phyloP scores from a whole-genome alignment of 2,888 invertebrate species.

The Lithophane semibrunnea region DNA sequence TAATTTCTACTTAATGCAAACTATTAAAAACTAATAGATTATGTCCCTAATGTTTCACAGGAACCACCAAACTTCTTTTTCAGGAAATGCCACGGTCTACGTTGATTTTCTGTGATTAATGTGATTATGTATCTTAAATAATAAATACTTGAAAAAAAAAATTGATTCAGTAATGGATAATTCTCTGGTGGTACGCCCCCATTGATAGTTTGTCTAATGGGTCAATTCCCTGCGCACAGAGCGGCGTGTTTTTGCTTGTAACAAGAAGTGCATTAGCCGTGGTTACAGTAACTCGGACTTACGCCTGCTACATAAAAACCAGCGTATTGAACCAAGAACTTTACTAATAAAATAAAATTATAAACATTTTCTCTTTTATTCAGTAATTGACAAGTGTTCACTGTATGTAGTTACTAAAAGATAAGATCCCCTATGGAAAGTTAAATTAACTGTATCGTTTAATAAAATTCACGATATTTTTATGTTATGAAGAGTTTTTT shows the following conservation, averaged over 20 bases:
- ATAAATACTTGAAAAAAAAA: not conserved
- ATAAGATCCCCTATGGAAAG: conserved; percentile 76
- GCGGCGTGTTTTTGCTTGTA: conserved; percentile 50
- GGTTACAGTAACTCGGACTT: conserved; percentile 53
- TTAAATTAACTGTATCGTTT: conserved; percentile 61
- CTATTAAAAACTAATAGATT: not conserved
- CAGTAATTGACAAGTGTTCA: conserved; percentile 46
- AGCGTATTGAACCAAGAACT: conserved; percentile 44
- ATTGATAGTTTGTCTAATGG: conserved; percentile 54
- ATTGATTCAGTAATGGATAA: not conserved
- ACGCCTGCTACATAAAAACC: conserved; percentile 42
- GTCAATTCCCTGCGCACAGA: conserved; percentile 52
- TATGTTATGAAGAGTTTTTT: conserved; percentile 21
- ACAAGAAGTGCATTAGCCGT: conserved; percentile 61
- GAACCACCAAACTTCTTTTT: not conserved
- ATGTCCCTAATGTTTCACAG: too few species aligned
- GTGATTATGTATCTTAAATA: not conserved
- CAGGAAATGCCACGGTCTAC: not conserved
- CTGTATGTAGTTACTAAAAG: conserved; percentile 34
- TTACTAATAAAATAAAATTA: conserved; percentile 31
- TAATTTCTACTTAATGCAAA: not conserved
- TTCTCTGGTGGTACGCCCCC: conserved; percentile 5
- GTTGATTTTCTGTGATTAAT: not conserved
- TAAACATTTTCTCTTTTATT: conserved; percentile 47
- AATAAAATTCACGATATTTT: conserved; percentile 33